phyloP scores from a whole-genome alignment of 2,113 vertebrate species.

The human (Homo sapiens) region DNA sequence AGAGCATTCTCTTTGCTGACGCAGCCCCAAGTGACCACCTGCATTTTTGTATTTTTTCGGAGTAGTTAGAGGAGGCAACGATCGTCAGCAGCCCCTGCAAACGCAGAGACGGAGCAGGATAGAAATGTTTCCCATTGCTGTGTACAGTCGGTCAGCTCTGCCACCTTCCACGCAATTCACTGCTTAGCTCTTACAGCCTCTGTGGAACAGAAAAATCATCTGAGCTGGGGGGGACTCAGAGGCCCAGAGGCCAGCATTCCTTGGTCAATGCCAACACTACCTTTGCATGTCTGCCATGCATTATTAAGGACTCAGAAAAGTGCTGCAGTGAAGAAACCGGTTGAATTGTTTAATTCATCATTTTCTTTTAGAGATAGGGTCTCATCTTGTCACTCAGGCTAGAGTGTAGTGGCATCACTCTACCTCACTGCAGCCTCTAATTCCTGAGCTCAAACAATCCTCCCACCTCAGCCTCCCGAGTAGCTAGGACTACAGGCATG shows the following conservation, averaged over 20 bases:
- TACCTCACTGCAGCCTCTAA: no score
- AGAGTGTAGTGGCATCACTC: no score
- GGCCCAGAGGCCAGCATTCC: background rate
- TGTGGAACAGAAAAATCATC: background rate
- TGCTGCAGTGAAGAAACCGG: background rate
- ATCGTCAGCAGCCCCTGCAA: background rate
- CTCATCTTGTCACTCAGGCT: no score
- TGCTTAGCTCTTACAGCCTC: background rate
- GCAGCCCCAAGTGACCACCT: background rate
- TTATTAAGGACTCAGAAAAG: background rate
- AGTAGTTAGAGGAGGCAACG: background rate
- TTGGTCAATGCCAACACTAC: accelerated
- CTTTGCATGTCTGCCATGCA: background rate
- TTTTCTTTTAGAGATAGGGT: no score
- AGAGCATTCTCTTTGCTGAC: background rate
- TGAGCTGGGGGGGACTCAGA: background rate
- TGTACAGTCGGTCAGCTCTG: background rate
- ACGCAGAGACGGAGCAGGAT: accelerated
- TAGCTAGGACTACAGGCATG: no score
- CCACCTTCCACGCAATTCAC: background rate
- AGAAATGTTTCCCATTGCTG: no score
- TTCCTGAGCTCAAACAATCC: no score
- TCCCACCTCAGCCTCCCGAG: no score
- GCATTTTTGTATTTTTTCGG: background rate
- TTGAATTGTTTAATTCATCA: background rate